Evolutionary conservation across 2,888 invertebrate genomes (phyloP).

Genomic region (Drosophila picticornis): DNA sequence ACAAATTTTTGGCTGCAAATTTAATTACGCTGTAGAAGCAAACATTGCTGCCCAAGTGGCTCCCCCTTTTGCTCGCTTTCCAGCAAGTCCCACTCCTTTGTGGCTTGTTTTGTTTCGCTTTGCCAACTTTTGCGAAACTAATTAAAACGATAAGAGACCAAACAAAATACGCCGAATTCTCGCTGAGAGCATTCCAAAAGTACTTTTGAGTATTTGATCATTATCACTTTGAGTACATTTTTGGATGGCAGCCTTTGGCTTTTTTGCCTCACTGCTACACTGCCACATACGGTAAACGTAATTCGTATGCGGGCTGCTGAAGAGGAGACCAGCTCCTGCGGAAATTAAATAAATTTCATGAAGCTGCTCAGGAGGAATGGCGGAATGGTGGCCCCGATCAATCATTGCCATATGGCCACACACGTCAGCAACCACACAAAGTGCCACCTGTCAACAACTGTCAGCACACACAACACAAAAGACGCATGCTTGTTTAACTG

Average conservation of each 20-base stretch:
- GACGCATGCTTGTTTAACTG: neutral
- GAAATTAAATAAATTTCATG: slow-evolving; percentile 76
- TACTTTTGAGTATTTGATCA: slow-evolving; percentile 43
- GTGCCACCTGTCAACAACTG: slow-evolving; percentile 69
- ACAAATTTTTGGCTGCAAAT: slow-evolving; percentile 40
- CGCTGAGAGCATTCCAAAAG: slow-evolving; percentile 24
- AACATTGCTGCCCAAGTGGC: slow-evolving; percentile 31
- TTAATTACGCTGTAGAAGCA: slow-evolving; percentile 40
- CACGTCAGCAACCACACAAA: slow-evolving; percentile 62
- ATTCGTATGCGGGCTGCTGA: slow-evolving; percentile 22
- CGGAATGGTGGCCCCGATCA: slow-evolving; percentile 40
- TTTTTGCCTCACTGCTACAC: neutral
- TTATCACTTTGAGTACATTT: slow-evolving; percentile 43
- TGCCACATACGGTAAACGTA: neutral
- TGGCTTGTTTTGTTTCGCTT: slow-evolving; percentile 44
- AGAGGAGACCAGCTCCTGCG: slow-evolving; percentile 23
- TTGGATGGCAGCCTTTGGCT: slow-evolving; percentile 29
- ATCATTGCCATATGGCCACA: slow-evolving; percentile 36
- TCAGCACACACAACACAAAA: slow-evolving; percentile 40
- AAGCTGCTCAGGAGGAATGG: slow-evolving; percentile 25
- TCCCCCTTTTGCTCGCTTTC: neutral
- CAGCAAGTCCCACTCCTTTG: neutral
- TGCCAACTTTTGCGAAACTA: slow-evolving; percentile 73
- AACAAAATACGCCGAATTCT: slow-evolving; percentile 22
- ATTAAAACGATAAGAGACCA: slow-evolving; percentile 71